A percentile compares a stretch with the other conserved stretches of the same genome.
Conservation (phyloP, 1,140 invertebrate species). For the Leptinotarsa lineolata region DNA sequence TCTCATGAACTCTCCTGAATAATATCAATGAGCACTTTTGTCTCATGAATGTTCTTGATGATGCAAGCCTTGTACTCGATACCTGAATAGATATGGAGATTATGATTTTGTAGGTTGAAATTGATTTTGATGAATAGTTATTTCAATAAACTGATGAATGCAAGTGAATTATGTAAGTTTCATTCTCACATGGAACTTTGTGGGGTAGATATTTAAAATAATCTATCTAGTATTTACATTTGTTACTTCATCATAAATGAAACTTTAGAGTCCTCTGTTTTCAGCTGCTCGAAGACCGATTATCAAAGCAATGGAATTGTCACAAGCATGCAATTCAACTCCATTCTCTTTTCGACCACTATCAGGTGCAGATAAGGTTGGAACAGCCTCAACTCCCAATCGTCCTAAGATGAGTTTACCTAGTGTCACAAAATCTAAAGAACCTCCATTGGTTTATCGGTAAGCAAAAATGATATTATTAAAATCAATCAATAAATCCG, state of each 20-base stretch:
- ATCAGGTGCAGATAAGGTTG: slow-evolving; percentile 35
- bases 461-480: slow-evolving; percentile 11
- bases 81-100: too few relatives aligned
- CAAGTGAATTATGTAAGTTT: too few relatives aligned
- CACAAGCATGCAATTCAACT: slow-evolving; percentile 30
- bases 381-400: slow-evolving; percentile 32
- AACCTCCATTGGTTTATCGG: slow-evolving; percentile 33
- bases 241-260: too few relatives aligned
- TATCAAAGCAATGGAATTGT: slow-evolving; percentile 44
- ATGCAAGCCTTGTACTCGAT: background rate
- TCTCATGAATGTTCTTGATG: background rate
- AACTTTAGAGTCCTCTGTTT: background rate
- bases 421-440: slow-evolving; percentile 42
- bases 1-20: background rate
- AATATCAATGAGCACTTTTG: background rate
- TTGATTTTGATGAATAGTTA: too few relatives aligned
- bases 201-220: too few relatives aligned
- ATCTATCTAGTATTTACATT: too few relatives aligned
- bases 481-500: background rate
- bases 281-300: slow-evolving; percentile 30
- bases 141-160: too few relatives aligned
- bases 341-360: slow-evolving; percentile 42
- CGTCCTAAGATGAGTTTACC: slow-evolving; percentile 50
- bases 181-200: too few relatives aligned
- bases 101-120: too few relatives aligned